These are phyloP conservation scores for Galemys pyrenaicus DNA, from an alignment of 2,113 vertebrate species.

Conservation along the genomic window DNA sequence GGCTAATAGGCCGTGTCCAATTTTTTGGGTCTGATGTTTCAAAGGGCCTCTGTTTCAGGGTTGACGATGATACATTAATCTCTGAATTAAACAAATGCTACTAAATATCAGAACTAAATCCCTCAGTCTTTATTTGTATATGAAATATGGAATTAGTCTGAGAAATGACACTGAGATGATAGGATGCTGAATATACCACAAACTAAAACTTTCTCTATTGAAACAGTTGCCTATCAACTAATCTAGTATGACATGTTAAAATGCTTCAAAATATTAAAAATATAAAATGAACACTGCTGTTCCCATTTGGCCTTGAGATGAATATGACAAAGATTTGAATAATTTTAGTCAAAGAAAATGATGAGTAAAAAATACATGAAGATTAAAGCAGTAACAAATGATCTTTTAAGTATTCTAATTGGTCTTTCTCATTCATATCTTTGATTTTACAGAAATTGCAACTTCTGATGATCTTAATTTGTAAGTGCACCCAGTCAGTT, in stretches of 20 bases:
- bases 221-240: constrained; percentile 48
- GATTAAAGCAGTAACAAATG: constrained; percentile 75
- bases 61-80: constrained; percentile 70
- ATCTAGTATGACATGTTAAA: constrained; percentile 69
- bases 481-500: constrained; percentile 32
- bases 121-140: constrained; percentile 64
- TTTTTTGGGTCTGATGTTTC: constrained; percentile 78
- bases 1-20: constrained; percentile 79
- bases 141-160: constrained; percentile 61
- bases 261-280: constrained; percentile 63
- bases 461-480: constrained; percentile 66
- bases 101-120: constrained; percentile 68
- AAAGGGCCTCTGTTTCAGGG: constrained; percentile 73
- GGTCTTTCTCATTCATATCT: constrained; percentile 72
- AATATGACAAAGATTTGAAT: constrained; percentile 75
- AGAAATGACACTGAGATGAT: constrained; percentile 54
- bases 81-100: constrained; percentile 74
- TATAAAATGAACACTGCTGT: constrained; percentile 53
- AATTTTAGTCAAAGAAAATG: constrained; percentile 76
- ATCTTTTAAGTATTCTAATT: constrained; percentile 78
- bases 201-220: constrained; percentile 53
- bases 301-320: constrained; percentile 66
- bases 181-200: constrained; percentile 48
- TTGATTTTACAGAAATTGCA: constrained; percentile 70
- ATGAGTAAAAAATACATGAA: constrained; percentile 75